Evolutionary conservation across 2,888 invertebrate genomes (phyloP), one percentile per base, ranked within the genome.

Genomic region (Zelleria hepariella): DNA sequence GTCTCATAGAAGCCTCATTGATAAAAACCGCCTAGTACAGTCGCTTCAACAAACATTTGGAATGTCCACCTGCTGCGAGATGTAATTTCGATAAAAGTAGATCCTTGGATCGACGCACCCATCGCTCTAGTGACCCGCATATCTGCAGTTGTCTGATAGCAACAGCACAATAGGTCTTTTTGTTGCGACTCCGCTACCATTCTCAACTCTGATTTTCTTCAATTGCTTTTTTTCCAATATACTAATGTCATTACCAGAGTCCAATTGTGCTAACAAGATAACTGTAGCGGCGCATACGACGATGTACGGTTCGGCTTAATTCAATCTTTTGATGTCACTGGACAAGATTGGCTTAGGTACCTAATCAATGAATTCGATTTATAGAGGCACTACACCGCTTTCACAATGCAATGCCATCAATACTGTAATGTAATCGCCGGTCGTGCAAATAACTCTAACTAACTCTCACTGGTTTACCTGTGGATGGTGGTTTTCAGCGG

Each of bases 1-100:
- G n/a, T n/a, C n/a, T n/a, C n/a, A n/a, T n/a, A n/a, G n/a, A n/a
- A n/a, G n/a, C n/a, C n/a, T 42, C 32, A 42, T 15, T 42, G 32
- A 42, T 15, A 42, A 42, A 32, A 42, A 15, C 10, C n/a, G n/a
- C n/a, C 10, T 42, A 15, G 32, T 42, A 49, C 2, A 49, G 20
- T 18, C 7, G 49, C 66, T 65, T 69, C 68, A 68, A 71, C 66
- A 70, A 64, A 68, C 68, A 69, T 74, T 42, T 72, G 78, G 74
- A 74, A 73, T 72, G 73, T 72, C 64, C 77, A 78, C 83, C 79
- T 74, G 82, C 80, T 77, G 82, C 63, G 80, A 77, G 77, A 80
- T 82, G 75, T 75, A 80, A 82, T 79, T 84, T 79, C 71, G 82
- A 84, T 85, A 78, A 75, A 70, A 75, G 79, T 78, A 76, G 71